Percentiles rank a stretch among this genome's conserved stretches.
phyloP scores from a whole-genome alignment of 2,113 vertebrate genomes.

The Rhinoptilus africanus region DNA sequence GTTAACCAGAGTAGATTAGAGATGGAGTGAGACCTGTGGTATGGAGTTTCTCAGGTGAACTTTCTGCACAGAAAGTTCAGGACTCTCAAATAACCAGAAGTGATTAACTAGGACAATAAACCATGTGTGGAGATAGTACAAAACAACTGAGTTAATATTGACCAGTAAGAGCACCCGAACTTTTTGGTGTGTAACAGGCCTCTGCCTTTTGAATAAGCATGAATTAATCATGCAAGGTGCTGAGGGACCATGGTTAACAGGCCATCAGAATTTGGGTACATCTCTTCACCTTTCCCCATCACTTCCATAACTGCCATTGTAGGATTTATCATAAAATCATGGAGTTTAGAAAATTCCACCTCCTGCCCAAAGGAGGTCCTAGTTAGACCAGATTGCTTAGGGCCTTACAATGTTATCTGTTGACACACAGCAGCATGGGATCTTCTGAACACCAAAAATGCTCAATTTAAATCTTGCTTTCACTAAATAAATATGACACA shows the following conservation, averaged over 20 bases:
- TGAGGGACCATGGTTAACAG: background rate
- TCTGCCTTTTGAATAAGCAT: background rate
- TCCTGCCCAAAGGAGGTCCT: background rate
- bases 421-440: background rate
- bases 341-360: background rate
- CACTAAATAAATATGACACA: background rate
- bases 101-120: background rate
- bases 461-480: background rate
- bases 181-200: background rate
- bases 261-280: background rate
- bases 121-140: background rate
- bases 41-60: background rate
- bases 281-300: background rate
- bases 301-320: background rate
- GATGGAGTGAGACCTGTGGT: background rate
- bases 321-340: background rate
- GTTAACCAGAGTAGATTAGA: background rate
- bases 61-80: background rate
- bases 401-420: background rate
- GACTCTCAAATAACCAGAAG: background rate
- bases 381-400: background rate
- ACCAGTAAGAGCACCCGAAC: background rate
- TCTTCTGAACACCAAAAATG: background rate
- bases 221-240: background rate
- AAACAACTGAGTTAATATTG: background rate